phyloP scores from a whole-genome alignment of 2,797 vertebrate species.

The Gambusia yucatana region DNA sequence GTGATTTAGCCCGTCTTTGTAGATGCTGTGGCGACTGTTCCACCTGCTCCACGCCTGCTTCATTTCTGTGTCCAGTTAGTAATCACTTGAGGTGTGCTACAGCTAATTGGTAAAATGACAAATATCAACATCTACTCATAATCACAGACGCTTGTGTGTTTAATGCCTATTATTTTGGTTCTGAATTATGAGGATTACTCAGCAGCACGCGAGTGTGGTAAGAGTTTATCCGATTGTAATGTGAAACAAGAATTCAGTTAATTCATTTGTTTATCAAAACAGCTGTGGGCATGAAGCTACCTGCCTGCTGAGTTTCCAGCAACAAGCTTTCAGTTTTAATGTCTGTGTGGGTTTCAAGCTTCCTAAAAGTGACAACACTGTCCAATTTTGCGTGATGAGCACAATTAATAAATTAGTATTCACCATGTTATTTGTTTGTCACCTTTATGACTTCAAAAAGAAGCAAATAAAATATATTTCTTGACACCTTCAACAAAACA shows the following conservation, averaged over 20 bases:
- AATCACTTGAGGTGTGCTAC: slow-evolving; percentile 51
- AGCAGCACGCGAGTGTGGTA: slow-evolving; percentile 40
- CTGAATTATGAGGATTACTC: slow-evolving; percentile 54
- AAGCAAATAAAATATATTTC: not conserved
- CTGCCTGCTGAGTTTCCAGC: slow-evolving; percentile 22
- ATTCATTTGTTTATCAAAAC: slow-evolving; percentile 44
- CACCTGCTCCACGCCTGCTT: slow-evolving; percentile 37
- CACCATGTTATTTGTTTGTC: not conserved
- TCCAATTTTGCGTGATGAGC: slow-evolving; percentile 3
- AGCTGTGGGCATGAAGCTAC: slow-evolving; percentile 27
- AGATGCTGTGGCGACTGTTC: slow-evolving; percentile 27
- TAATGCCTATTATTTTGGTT: slow-evolving; percentile 57
- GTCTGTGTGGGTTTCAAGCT: slow-evolving; percentile 6
- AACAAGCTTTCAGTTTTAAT: slow-evolving; percentile 5
- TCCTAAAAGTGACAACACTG: slow-evolving; percentile 12
- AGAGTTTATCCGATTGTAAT: slow-evolving; percentile 49
- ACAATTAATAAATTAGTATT: not conserved
- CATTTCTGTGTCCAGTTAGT: slow-evolving; percentile 8
- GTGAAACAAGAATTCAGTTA: slow-evolving; percentile 56
- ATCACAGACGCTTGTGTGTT: slow-evolving; percentile 50
- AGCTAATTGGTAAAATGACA: slow-evolving; percentile 64
- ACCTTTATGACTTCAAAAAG: not conserved
- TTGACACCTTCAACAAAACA: not conserved
- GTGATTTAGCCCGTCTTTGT: slow-evolving; percentile 50
- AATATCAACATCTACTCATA: slow-evolving; percentile 72